Evolutionary conservation across 2,797 vertebrate genomes (phyloP), one percentile per base, ranked within the genome.

Genomic region (Argyrosomus regius): DNA sequence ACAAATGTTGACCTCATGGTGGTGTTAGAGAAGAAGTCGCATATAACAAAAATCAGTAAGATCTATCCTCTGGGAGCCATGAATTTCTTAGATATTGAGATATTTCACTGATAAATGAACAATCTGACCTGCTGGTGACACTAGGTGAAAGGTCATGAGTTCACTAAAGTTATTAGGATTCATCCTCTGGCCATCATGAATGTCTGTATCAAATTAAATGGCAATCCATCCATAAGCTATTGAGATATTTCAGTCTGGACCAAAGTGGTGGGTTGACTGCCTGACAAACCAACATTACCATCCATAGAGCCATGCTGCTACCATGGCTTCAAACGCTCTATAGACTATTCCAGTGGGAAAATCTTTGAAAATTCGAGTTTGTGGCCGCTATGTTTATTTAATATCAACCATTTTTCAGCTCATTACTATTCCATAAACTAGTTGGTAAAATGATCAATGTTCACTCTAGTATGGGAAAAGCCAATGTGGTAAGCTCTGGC

Each of bases 361-460:
- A 80, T 31, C 4, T 77, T 73, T 72, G 70, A 84, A 83, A 86
- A 80, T 74, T 72, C 63, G 56, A 85, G 73, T 64, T 65, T 79
- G 66, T 66, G 78, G 81, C 74, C 69, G 11, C 72, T 45, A 58
- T 87, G 83, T 90, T 87, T 83, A 83, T 88, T 85, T 76, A 91
- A 89, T 82, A 83, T 83, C 77, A 76, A 68, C 56, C 75, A 84
- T 84, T 90, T 84, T 85, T 89, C 88, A 86, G 70, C 76, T 87
- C 80, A 65, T 88, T 85, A 72, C 65, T 81, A 62, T 81, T 78
- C 85, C 59, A 82, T 90, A 88, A 92, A 90, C 75, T 71, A 60
- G 54, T 81, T 89, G 77, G 80, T 88, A 84, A 87, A 92, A 87
- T 83, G 78, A 86, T 91, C 80, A 84, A 84, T 83, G 87, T 81